Base-by-base conservation (phyloP, 2,113 vertebrate species). In the Cyanoliseus patagonus region DNA sequence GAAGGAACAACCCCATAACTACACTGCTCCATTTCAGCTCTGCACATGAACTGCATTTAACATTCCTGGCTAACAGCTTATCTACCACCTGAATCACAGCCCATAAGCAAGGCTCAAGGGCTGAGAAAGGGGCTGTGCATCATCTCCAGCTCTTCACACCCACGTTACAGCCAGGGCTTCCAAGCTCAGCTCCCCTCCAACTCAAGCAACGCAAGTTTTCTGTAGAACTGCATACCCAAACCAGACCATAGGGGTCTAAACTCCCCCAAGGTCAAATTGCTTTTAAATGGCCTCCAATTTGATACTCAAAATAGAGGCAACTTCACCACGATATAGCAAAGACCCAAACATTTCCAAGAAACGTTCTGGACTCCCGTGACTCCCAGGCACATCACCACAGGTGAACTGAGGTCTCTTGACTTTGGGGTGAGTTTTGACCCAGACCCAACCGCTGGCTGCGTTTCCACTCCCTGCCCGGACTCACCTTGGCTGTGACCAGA, bases 401-500 rank as follows among this genome's bases (percentile, higher is more conserved):
- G 62, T 31, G 17, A 83, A 68, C 0, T 0, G 1, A 68, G 15
- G 52, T 86, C 35, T 73, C 83, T 55, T 35, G 67, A 3, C 67
- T 86, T 22, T 66, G 59, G 33, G 44, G 23, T 37, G 66, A 83
- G 31, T 64, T 92, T 37, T 75, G 52, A 82, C 41, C 66, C 7
- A 1, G 25, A 46, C 27, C 25, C 62, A 92, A 76, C 5, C 47
- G 25, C 91, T 19, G 25, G 35, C 49, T 44, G 67, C 20, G 73
- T 44, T 79, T 83, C 68, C 42, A 73, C 51, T 23, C 67, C 47
- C 46, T 17, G n/a, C 31, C 44, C 11, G 0, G 23, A 95, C 98
- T 98, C 88, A 99, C 99, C 99, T 97, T 99, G 98, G 88, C 98
- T 99, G 73, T 99, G 98, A 97, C 96, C 98, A 79, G 97, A 97